Evolutionary conservation across 2,797 vertebrate species (phyloP), one percentile per base, ranked within the genome.

Genomic region (Aphelocoma californica): DNA sequence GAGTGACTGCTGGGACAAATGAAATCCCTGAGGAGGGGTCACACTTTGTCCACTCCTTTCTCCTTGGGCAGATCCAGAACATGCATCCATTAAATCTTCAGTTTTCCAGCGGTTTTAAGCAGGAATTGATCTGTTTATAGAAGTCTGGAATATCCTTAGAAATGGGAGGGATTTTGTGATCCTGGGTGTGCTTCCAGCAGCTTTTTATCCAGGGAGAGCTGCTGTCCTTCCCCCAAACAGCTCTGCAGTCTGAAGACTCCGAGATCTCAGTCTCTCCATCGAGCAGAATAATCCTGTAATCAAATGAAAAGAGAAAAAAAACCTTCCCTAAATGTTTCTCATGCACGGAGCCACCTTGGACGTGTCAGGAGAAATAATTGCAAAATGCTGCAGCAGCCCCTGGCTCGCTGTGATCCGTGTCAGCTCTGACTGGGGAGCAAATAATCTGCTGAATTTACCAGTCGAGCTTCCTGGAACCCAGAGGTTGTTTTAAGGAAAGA

Each of bases 281-380:
- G 20, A 36, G 47, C 51, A 84, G 57, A 73, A 70, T 8, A n/a
- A 80, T 70, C 58, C 58, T 11, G 14, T 10, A 61, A 75, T 61
- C 9, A 62, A 82, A 80, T 29, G 13, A 75, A 71, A 85, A 82
- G 34, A 29, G 20, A 18, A 51, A 60, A 51, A 60, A 61, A n/a
- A 7, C 18, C n/a, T 45, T 31, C 64, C 60, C 28, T 44, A 50
- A 88, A 69, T 51, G 44, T 44, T 94, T 88, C 47, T 70, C n/a
- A 61, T 78, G 75, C 53, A 23, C 2, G 38, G 65, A 82, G 24
- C 66, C 82, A 58, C 75, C 60, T 91, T 69, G 86, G 58, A 42
- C n/a, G 64, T 80, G 88, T 66, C 86, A 93, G 66, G 67, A 72
- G 74, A 44, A 93, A 77, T 85, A 90, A 93, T 82, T 85, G 67